Evolutionary conservation across 1,140 invertebrate genomes (phyloP).

Genomic region (Pseudobourletiella spinata): DNA sequence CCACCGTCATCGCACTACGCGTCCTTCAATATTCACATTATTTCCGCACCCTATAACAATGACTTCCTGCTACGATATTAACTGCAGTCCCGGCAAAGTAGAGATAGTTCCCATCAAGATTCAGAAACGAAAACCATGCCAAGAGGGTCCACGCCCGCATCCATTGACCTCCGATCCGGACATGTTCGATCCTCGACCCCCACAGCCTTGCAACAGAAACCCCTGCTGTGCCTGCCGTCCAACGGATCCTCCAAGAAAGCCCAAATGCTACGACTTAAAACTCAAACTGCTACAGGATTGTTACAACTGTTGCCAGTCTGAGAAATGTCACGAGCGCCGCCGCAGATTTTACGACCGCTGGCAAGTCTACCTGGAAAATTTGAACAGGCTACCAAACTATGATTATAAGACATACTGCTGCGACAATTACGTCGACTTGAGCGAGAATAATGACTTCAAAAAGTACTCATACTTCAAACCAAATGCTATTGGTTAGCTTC

Average conservation of each 20-base stretch:
- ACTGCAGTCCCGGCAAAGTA: neutral
- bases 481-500: neutral
- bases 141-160: neutral
- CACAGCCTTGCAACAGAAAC: neutral
- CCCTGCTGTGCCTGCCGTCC: conserved; percentile 17
- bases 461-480: neutral
- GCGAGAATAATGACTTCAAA: conserved; percentile 12
- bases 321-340: conserved; percentile 4
- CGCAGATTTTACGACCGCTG: conserved; percentile 11
- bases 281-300: conserved; percentile 6
- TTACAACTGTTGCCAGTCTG: conserved; percentile 6
- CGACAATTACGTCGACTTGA: conserved; percentile 14
- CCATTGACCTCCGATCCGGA: conserved; percentile 1
- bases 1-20: no score
- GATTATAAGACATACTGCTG: conserved; percentile 16
- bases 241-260: neutral
- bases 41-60: neutral
- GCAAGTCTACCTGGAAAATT: conserved; percentile 9
- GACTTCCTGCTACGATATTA: neutral
- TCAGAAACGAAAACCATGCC: neutral
- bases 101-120: neutral
- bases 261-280: conserved; percentile 9
- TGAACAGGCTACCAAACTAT: neutral
- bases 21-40: neutral
- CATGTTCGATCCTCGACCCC: conserved; percentile 13